These are phyloP conservation scores for Anarrhichthys ocellatus DNA, from an alignment of 2,113 vertebrate genomes.

Conservation along the genomic window DNA sequence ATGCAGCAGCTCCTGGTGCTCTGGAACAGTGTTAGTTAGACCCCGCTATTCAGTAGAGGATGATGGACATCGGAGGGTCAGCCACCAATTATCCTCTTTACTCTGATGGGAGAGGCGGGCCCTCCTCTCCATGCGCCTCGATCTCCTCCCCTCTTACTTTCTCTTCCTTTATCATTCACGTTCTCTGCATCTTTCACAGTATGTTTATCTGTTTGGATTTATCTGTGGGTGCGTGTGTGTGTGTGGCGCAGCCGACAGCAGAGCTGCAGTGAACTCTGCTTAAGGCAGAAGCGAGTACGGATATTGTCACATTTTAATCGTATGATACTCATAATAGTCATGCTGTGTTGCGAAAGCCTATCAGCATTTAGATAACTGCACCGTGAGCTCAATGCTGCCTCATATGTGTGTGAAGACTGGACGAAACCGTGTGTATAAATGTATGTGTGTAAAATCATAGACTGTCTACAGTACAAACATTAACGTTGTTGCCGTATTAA, in stretches of 20 bases:
- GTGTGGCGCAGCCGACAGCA: too few relatives aligned
- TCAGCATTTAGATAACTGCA: background rate
- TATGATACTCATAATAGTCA: too few relatives aligned
- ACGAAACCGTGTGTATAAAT: background rate
- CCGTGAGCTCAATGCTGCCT: background rate
- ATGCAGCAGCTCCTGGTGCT: background rate
- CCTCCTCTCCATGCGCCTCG: conserved; percentile 13
- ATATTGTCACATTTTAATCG: too few relatives aligned
- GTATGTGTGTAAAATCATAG: background rate
- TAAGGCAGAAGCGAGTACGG: too few relatives aligned
- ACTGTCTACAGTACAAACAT: background rate
- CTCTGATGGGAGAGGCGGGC: conserved; percentile 33
- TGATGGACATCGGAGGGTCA: conserved; percentile 55
- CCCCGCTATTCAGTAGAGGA: conserved; percentile 44
- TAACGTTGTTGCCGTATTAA: background rate
- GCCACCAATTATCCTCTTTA: conserved; percentile 70
- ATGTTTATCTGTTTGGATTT: conserved; percentile 8
- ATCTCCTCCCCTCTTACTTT: conserved; percentile 11
- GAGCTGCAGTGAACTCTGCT: too few relatives aligned
- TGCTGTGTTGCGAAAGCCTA: background rate
- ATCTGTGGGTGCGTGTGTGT: too few relatives aligned
- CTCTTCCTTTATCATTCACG: conserved; percentile 18
- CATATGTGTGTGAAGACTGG: background rate
- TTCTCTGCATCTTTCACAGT: background rate
- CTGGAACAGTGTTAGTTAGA: conserved; percentile 49